Percentiles rank a stretch among this genome's conserved stretches.
Conservation (phyloP, 2,113 vertebrate species). For the Terrapene triunguis region DNA sequence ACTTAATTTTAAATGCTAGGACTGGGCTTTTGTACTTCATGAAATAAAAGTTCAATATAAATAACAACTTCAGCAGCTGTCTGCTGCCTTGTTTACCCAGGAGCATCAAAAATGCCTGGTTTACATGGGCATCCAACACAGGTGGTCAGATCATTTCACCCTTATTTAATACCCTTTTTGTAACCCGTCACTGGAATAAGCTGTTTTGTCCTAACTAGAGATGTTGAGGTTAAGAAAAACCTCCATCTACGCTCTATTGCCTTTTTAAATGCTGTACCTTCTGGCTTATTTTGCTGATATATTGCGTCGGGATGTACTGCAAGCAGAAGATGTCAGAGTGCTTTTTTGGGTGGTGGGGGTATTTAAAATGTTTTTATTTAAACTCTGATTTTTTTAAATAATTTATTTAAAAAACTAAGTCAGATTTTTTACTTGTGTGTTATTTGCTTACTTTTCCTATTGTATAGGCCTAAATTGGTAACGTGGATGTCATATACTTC, state of each 20-base stretch:
- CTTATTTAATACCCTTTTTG: background rate
- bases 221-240: background rate
- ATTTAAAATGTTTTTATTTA: background rate
- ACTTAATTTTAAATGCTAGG: slow-evolving; percentile 59
- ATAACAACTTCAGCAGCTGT: slow-evolving; percentile 24
- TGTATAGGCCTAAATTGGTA: background rate
- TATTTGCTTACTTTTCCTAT: background rate
- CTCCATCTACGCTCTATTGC: background rate
- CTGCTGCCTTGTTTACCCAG: slow-evolving; percentile 24
- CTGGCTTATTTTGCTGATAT: background rate
- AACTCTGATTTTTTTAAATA: background rate
- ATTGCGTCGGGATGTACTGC: background rate
- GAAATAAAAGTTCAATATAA: slow-evolving; percentile 58
- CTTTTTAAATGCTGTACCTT: background rate
- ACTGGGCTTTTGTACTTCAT: slow-evolving; percentile 51
- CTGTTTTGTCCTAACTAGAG: background rate
- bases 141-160: slow-evolving; percentile 61
- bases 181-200: background rate
- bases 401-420: background rate
- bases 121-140: slow-evolving; percentile 43
- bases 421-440: background rate
- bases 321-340: background rate
- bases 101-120: slow-evolving; percentile 10
- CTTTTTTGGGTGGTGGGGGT: background rate
- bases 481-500: background rate